Percentiles rank a stretch among this genome's conserved stretches.
Conservation (phyloP, 1,140 invertebrate species). For the Drosophila parvula region DNA sequence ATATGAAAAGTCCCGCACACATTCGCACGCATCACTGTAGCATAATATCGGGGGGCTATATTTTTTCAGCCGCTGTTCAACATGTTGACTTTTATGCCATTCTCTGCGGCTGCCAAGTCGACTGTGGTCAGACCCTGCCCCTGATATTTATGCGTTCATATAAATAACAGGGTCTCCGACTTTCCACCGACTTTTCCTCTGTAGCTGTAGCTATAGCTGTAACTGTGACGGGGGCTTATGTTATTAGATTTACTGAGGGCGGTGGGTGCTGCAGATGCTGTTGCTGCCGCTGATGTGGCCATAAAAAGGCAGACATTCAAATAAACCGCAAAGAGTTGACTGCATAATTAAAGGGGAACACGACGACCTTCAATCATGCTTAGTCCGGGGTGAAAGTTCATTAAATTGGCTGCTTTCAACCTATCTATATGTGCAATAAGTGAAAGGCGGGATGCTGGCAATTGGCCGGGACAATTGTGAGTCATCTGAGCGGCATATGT, state of each 20-base stretch:
- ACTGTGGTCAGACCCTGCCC: conserved; percentile 70
- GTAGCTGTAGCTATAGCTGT: conserved; percentile 21
- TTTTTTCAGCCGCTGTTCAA: conserved; percentile 72
- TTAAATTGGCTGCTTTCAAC: conserved; percentile 33
- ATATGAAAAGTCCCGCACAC: conserved; percentile 75
- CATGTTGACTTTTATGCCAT: conserved; percentile 82
- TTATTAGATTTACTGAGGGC: conserved; percentile 72
- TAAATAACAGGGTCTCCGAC: conserved; percentile 67
- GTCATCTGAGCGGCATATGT: conserved; percentile 55
- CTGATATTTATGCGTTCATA: conserved; percentile 77
- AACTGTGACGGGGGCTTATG: conserved; percentile 54
- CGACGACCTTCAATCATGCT: conserved; percentile 57
- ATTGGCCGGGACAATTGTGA: conserved; percentile 70
- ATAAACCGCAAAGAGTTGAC: conserved; percentile 76
- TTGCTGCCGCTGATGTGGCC: conserved; percentile 22
- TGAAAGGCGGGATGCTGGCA: conserved; percentile 36
- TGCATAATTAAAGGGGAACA: conserved; percentile 64
- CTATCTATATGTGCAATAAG: conserved; percentile 23
- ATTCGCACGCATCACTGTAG: conserved; percentile 25
- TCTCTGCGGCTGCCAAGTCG: conserved; percentile 75
- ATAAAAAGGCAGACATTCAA: conserved; percentile 76
- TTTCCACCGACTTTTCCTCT: conserved; percentile 14
- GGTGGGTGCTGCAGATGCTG: conserved; percentile 35
- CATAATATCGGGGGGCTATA: conserved; percentile 70
- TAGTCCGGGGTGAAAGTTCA: conserved; percentile 48